These are phyloP conservation scores for Siniperca undulata DNA, from an alignment of 2,797 vertebrate species.

Conservation along the genomic window DNA sequence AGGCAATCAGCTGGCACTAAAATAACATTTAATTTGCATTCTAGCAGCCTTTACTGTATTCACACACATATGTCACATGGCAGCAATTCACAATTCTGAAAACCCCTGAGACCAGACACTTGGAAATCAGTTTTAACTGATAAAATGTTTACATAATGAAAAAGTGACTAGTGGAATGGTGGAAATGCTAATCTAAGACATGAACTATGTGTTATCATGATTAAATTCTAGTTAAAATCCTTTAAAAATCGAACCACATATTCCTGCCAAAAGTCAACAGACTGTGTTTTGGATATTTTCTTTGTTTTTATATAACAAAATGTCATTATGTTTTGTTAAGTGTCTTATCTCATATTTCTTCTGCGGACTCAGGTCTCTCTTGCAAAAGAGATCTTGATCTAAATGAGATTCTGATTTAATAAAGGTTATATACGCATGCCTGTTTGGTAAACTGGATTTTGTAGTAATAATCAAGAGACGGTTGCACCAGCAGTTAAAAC, in stretches of 20 bases:
- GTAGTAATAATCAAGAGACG: not conserved
- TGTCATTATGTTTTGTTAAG: not conserved
- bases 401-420: not conserved
- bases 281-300: not conserved
- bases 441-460: not conserved
- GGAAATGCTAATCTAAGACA: not conserved
- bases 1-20: slow-evolving; percentile 71
- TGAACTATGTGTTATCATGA: not conserved
- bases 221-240: not conserved
- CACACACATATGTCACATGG: slow-evolving; percentile 50
- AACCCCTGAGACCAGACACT: slow-evolving; percentile 23
- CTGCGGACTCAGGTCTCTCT: not conserved
- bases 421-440: not conserved
- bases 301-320: not conserved
- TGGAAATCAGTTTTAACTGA: slow-evolving; percentile 20
- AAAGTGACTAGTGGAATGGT: not conserved
- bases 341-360: not conserved
- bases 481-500: not conserved
- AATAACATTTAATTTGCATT: slow-evolving; percentile 75
- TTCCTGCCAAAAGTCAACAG: not conserved
- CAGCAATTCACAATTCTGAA: slow-evolving; percentile 22
- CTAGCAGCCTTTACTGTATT: slow-evolving; percentile 47
- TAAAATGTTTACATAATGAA: slow-evolving; percentile 7
- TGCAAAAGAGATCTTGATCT: not conserved
- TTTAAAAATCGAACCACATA: not conserved